Evolutionary conservation across 2,888 invertebrate species (phyloP).

Genomic region (Germaria angustata): DNA sequence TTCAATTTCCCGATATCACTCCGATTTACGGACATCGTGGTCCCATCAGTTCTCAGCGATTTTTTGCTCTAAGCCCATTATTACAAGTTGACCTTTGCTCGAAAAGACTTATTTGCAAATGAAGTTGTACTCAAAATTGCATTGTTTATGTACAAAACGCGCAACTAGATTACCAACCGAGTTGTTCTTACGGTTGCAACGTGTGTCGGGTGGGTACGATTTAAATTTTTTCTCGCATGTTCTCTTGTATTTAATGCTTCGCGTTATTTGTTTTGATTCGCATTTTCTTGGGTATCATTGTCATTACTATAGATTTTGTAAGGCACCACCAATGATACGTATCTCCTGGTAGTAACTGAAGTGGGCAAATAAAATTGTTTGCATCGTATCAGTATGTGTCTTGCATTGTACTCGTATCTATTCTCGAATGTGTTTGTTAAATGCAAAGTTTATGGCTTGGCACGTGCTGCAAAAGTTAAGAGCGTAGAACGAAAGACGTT

Average conservation of each 20-base stretch:
- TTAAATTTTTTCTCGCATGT: constrained; percentile 24
- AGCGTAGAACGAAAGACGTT: constrained; percentile 27
- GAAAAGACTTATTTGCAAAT: no score
- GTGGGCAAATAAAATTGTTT: constrained; percentile 42
- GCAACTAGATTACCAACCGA: no score
- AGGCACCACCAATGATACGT: constrained; percentile 59
- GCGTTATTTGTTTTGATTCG: constrained; percentile 39
- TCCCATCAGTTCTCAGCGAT: no score
- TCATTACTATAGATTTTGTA: constrained; percentile 46
- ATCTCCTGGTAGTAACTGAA: constrained; percentile 56
- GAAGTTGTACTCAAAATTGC: no score
- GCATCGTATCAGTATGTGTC: not conserved
- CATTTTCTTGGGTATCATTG: constrained; percentile 46
- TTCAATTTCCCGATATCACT: no score
- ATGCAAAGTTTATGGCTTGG: constrained; percentile 64
- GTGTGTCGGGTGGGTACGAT: no score
- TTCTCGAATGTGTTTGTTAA: constrained; percentile 17
- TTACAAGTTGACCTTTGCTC: no score
- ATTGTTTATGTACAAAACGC: no score
- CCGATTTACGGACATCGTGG: no score
- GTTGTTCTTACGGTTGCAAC: no score
- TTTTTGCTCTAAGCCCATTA: no score
- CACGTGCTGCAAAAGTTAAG: constrained; percentile 63
- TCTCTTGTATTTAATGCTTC: constrained; percentile 43
- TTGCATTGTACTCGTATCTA: constrained; percentile 3